Conservation (phyloP, 2,888 invertebrate genomes). For the Drosophila cognata region DNA sequence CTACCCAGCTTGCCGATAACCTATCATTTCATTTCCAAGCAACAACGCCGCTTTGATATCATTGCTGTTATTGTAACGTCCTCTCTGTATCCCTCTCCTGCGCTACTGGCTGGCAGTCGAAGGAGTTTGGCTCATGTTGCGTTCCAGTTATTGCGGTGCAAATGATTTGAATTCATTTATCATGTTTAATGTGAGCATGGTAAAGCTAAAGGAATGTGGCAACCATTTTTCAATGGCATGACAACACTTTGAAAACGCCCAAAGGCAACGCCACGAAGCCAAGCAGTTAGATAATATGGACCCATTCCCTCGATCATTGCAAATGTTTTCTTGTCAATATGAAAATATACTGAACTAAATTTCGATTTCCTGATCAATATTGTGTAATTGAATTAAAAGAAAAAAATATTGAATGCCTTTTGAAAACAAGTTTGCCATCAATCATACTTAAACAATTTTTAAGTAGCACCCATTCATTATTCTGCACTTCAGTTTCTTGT, state of each 20-base stretch:
- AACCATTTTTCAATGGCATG: slow-evolving; percentile 66
- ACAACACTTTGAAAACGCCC: slow-evolving; percentile 44
- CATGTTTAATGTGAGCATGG: slow-evolving; percentile 68
- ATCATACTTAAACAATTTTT: slow-evolving; percentile 13
- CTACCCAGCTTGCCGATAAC: slow-evolving; percentile 60
- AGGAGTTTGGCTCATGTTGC: slow-evolving; percentile 25
- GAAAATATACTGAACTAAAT: not conserved
- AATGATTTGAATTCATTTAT: slow-evolving; percentile 78
- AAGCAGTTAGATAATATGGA: slow-evolving; percentile 41
- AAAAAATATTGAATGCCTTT: not conserved
- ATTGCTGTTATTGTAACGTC: slow-evolving; percentile 24
- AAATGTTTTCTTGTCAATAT: not conserved
- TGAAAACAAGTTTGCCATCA: slow-evolving; percentile 15
- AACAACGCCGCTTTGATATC: slow-evolving; percentile 31
- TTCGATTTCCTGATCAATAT: not conserved
- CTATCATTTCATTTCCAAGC: slow-evolving; percentile 71
- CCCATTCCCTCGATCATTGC: slow-evolving; percentile 1
- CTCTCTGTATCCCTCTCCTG: not conserved
- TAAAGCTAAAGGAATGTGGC: slow-evolving; percentile 53
- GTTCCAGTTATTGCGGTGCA: slow-evolving; percentile 69
- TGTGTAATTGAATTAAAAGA: slow-evolving; percentile 2
- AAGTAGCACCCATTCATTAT: not conserved
- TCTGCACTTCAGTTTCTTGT: not conserved
- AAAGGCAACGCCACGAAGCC: slow-evolving; percentile 29
- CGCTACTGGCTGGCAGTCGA: slow-evolving; percentile 9